Conservation (phyloP, 2,797 vertebrate species). For the Petrocephalus sullivani region DNA sequence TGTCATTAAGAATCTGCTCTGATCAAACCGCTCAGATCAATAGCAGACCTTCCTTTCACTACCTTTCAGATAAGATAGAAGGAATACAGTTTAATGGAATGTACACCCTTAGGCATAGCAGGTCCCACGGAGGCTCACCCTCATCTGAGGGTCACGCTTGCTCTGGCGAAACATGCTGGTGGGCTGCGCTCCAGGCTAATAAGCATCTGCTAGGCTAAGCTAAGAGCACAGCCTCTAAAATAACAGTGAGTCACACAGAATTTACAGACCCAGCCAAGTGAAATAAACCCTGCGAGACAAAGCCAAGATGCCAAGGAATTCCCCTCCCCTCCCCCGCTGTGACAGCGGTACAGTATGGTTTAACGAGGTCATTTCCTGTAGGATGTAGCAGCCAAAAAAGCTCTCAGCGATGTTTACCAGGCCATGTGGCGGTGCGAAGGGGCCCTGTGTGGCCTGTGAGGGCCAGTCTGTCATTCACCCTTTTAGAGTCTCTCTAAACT, state of each 20-base stretch:
- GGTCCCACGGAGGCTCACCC: not conserved
- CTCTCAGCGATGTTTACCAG: not conserved
- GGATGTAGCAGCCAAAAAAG: not conserved
- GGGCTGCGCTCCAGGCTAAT: not conserved
- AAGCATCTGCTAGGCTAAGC: not conserved
- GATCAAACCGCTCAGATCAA: not conserved
- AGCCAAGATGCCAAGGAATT: not conserved
- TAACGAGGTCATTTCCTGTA: constrained; percentile 4
- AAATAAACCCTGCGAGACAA: not conserved
- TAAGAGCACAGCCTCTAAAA: not conserved
- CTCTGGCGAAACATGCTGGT: not conserved
- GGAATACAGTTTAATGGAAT: not conserved
- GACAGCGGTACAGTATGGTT: not conserved
- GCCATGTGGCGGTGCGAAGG: not conserved
- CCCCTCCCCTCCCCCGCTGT: not conserved
- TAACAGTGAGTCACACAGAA: not conserved
- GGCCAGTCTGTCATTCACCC: not conserved
- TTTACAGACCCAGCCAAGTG: not conserved
- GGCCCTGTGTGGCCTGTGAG: not conserved
- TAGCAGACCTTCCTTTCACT: not conserved
- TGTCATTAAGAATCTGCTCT: not conserved
- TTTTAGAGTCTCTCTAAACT: not conserved
- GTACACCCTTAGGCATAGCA: not conserved
- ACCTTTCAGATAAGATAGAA: not conserved
- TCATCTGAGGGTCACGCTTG: not conserved